Evolutionary conservation across 2,797 vertebrate genomes (phyloP), one percentile per base, ranked within the genome.

Genomic region (Taenioides sp.): DNA sequence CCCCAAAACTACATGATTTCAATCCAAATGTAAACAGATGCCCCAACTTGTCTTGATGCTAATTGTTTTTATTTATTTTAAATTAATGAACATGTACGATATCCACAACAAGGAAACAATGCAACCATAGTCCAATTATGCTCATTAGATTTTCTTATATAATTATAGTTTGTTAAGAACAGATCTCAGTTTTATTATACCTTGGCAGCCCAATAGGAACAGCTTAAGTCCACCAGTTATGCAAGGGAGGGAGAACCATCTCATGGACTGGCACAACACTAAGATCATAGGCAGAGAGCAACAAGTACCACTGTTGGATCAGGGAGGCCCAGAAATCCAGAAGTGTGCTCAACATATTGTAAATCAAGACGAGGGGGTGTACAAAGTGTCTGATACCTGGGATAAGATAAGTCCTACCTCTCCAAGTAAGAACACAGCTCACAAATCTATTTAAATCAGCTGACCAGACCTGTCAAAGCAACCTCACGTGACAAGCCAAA

Each of bases 1-100:
- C 57, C 76, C 72, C 74, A 55, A 69, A 77, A 80, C 80, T 70
- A 68, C 65, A 69, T 77, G 74, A 81, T 84, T 81, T 79, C 62
- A 69, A 50, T n/a, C 16, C 18, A 57, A 17, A 34, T 34, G 72
- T 59, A 61, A 82, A 80, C 72, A 78, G 50, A 23, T 18, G 27
- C 43, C 58, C 28, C 22, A 50, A 43, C 34, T 40, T 16, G 25
- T 54, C 50, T n/a, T 7, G 18, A 54, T n/a, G 50, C 14, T 47
- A 47, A 47, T 47, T 16, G 43, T 14, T 47, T 43, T 10, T 9
- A 37, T 37, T 37, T 37, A 37, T 37, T 37, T 37, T 37, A 10
- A 37, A 10, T 11, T 11, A 23, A 3, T 16, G 12, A 58, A 4
- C 3, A 4, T 25, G 55, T 18, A 28, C 4, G 5, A 28, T 59